Conservation (phyloP, 2,113 vertebrate species). For the Ifrita kowaldi region DNA sequence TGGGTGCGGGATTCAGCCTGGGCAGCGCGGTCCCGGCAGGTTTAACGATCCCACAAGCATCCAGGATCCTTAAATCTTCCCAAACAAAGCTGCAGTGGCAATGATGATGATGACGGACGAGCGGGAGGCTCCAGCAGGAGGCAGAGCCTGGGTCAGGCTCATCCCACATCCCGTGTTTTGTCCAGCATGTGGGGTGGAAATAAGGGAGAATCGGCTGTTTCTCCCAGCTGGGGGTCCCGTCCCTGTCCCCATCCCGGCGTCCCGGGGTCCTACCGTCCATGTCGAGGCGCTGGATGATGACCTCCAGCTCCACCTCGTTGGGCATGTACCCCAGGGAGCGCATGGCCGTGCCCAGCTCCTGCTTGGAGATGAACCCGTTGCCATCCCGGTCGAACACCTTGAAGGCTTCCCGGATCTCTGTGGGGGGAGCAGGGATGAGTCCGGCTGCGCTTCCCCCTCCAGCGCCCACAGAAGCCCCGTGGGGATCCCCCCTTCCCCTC, state of each 20-base stretch:
- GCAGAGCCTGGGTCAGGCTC: not conserved
- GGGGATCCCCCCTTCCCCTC: not conserved
- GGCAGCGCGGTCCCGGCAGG: fast-evolving
- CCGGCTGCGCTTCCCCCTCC: fast-evolving
- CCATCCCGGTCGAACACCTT: conserved; percentile 93
- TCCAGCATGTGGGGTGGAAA: fast-evolving
- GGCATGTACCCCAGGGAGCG: conserved; percentile 95
- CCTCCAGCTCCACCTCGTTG: conserved; percentile 93
- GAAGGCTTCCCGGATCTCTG: conserved; percentile 94
- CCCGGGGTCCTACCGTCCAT: conserved; percentile 84
- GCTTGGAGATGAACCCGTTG: conserved; percentile 97
- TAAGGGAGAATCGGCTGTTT: fast-evolving
- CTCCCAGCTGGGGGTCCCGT: fast-evolving
- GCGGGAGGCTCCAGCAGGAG: not conserved
- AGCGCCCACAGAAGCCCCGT: not conserved
- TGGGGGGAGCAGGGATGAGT: not conserved
- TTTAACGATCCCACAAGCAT: fast-evolving
- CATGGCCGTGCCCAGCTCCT: conserved; percentile 94
- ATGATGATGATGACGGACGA: not conserved
- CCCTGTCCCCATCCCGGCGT: fast-evolving
- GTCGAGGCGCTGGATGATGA: conserved; percentile 94
- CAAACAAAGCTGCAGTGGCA: not conserved
- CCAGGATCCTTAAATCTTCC: not conserved
- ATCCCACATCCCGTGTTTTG: fast-evolving
- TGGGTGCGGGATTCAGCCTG: not conserved